Conservation (phyloP, 2,797 vertebrate genomes). For the Simalia tracyae region DNA sequence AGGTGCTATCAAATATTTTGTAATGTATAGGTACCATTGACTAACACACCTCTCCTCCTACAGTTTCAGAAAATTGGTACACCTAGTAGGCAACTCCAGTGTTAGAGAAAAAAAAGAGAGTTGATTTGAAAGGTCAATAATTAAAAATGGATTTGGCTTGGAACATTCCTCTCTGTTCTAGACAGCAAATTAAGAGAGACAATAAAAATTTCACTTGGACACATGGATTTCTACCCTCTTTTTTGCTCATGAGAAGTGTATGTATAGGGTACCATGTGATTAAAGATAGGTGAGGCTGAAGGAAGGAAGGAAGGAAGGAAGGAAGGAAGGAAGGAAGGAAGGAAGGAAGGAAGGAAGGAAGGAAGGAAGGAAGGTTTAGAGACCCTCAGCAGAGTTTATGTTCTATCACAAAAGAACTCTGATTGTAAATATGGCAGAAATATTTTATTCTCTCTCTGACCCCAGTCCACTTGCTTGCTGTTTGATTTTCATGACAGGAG, state of each 20-base stretch:
- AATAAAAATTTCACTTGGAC: conserved; percentile 57
- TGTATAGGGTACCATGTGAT: not conserved
- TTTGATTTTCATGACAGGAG: conserved; percentile 46
- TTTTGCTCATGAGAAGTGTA: conserved; percentile 16
- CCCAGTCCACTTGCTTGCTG: conserved; percentile 55
- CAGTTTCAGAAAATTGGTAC: conserved; percentile 53
- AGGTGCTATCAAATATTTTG: not conserved
- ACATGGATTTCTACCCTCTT: conserved; percentile 56
- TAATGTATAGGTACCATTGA: not conserved
- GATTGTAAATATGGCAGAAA: conserved; percentile 41
- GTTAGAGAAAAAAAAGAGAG: conserved; percentile 59
- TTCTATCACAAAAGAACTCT: conserved; percentile 37
- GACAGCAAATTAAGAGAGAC: conserved; percentile 63
- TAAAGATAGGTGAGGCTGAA: conserved; percentile 20
- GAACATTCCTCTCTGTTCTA: conserved; percentile 46
- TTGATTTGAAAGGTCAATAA: conserved; percentile 64
- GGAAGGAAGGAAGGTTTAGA: conserved; percentile 4
- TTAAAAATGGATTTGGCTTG: conserved; percentile 38
- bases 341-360: not conserved
- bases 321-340: not conserved
- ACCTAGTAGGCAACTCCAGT: conserved; percentile 59
- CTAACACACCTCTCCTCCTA: conserved; percentile 35
- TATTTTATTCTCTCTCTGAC: conserved; percentile 14
- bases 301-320: not conserved
- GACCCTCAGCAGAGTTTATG: conserved; percentile 40